Conservation (phyloP, 2,888 invertebrate species). For the Rhyacophila evoluta region DNA sequence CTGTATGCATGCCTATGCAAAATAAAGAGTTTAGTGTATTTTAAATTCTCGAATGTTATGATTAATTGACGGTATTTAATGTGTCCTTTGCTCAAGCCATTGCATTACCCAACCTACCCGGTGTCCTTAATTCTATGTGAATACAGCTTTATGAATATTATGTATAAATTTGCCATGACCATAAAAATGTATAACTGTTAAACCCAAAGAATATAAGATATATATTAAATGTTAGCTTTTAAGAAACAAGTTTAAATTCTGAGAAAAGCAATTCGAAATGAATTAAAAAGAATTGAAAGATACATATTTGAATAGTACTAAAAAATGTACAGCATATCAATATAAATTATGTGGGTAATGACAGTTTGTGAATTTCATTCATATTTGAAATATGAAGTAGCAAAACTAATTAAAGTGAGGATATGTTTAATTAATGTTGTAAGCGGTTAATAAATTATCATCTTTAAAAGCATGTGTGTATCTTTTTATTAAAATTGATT, state of each 20-base stretch:
- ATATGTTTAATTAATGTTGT: neutral
- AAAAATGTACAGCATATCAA: neutral
- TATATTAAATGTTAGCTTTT: too few species aligned
- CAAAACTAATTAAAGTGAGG: neutral
- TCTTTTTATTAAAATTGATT: too few species aligned
- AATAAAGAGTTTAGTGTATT: neutral
- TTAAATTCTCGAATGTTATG: neutral
- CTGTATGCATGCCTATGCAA: neutral
- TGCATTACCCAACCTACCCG: conserved; percentile 12
- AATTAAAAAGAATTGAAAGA: too few species aligned
- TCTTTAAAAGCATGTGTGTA: too few species aligned
- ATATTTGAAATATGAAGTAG: neutral
- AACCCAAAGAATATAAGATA: too few species aligned
- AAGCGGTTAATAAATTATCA: too few species aligned
- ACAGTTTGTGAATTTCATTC: neutral
- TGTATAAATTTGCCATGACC: neutral
- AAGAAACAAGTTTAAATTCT: too few species aligned
- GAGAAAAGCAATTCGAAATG: too few species aligned
- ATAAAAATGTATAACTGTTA: too few species aligned
- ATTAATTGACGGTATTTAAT: neutral
- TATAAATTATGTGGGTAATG: neutral
- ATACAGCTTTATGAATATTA: neutral
- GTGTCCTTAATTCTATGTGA: neutral
- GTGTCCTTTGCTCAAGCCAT: conserved; percentile 38
- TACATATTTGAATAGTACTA: neutral